Evolutionary conservation across 2,113 vertebrate genomes (phyloP).

Genomic region (Hippocampus barbouri): DNA sequence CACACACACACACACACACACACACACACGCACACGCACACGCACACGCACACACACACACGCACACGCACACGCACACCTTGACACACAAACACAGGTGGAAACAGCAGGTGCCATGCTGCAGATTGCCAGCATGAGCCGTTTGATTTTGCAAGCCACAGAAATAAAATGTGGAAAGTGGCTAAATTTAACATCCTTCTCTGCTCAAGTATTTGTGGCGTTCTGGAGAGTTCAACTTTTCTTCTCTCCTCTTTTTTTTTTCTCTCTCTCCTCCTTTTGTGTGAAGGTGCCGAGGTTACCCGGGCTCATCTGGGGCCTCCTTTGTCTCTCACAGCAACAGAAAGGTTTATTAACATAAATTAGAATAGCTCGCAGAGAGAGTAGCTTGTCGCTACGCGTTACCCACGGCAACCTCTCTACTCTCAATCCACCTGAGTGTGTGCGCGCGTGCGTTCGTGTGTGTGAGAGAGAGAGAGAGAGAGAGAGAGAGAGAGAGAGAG

Average conservation of each 20-base stretch:
- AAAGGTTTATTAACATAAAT: conserved; percentile 78
- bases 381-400: conserved; percentile 71
- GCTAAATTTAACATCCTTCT: conserved; percentile 68
- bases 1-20: background rate
- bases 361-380: conserved; percentile 74
- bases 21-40: background rate
- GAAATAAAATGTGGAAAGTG: conserved; percentile 49
- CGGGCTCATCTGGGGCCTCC: conserved; percentile 70
- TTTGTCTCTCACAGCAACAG: conserved; percentile 73
- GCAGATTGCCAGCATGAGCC: conserved; percentile 58
- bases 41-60: background rate
- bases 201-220: conserved; percentile 53
- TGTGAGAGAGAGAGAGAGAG: conserved; percentile 23
- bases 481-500: conserved; percentile 25
- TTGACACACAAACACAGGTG: background rate
- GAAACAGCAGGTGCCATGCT: conserved; percentile 42
- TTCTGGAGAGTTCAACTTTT: conserved; percentile 57
- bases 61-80: conserved; percentile 2
- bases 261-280: conserved; percentile 53
- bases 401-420: conserved; percentile 73
- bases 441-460: conserved; percentile 26
- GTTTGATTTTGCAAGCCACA: conserved; percentile 63
- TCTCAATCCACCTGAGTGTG: conserved; percentile 64
- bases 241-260: conserved; percentile 30
- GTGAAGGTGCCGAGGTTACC: conserved; percentile 68